Conservation (phyloP, 1,140 invertebrate species). For the Asobara japonica region DNA sequence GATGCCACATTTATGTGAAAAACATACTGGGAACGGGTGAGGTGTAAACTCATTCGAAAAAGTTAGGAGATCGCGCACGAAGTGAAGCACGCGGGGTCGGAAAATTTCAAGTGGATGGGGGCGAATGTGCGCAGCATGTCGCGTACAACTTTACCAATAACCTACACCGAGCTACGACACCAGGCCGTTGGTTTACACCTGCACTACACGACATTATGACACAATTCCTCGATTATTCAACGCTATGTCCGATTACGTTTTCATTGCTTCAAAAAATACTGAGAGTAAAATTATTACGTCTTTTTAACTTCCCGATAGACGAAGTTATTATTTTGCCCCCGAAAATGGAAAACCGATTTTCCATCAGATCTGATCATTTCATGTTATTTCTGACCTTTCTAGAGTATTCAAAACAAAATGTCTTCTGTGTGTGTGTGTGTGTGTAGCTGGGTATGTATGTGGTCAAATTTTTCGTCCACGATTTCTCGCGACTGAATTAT, state of each 20-base stretch:
- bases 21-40: not conserved
- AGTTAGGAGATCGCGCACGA: conserved; percentile 45
- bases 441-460: too few relatives aligned
- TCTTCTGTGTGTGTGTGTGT: too few relatives aligned
- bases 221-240: conserved; percentile 2
- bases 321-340: not conserved
- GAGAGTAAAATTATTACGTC: too few relatives aligned
- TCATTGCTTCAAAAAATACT: not conserved
- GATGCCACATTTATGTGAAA: not conserved
- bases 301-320: too few relatives aligned
- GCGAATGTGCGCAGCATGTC: conserved; percentile 54
- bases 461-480: too few relatives aligned
- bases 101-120: not conserved
- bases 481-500: too few relatives aligned
- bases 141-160: conserved; percentile 64
- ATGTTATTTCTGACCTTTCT: too few relatives aligned
- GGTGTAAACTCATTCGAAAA: conserved; percentile 32
- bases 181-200: not conserved
- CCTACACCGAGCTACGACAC: conserved; percentile 44
- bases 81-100: conserved; percentile 30
- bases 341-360: too few relatives aligned
- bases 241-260: not conserved
- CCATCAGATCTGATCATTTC: too few relatives aligned
- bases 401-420: too few relatives aligned
- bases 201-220: not conserved